These are phyloP conservation scores for Murina feae DNA, from an alignment of 2,113 vertebrate species.

Conservation along the genomic window DNA sequence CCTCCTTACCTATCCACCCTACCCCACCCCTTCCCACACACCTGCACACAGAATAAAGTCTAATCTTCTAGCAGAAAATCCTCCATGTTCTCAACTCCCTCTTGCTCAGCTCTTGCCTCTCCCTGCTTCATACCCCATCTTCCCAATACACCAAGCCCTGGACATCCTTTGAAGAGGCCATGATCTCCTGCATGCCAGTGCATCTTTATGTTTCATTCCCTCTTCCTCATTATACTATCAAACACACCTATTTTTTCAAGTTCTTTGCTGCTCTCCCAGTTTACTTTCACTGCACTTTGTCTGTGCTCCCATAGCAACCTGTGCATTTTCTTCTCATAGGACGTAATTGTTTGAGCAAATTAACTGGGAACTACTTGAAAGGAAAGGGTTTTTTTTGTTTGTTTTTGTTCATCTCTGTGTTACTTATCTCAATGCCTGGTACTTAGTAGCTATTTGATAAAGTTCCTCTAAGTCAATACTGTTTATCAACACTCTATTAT, in stretches of 20 bases:
- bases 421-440: not conserved
- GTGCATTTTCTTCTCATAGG: not conserved
- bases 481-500: not conserved
- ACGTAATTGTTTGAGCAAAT: not conserved
- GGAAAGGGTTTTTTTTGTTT: not conserved
- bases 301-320: not conserved
- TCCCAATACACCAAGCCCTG: not conserved
- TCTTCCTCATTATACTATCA: not conserved
- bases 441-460: constrained; percentile 20
- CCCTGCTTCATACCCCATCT: not conserved
- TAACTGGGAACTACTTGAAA: not conserved
- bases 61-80: too few species aligned
- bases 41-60: not conserved
- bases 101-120: not conserved
- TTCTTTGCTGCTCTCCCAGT: not conserved
- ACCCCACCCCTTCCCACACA: not conserved
- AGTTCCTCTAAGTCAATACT: not conserved
- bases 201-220: not conserved
- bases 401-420: not conserved
- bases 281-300: not conserved
- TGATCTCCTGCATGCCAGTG: not conserved
- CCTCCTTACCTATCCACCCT: not conserved
- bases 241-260: not conserved
- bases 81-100: not conserved
- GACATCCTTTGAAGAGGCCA: not conserved